Evolutionary conservation across 2,113 vertebrate species (phyloP), one percentile per base, ranked within the genome.

Genomic region (Cathartes aura): DNA sequence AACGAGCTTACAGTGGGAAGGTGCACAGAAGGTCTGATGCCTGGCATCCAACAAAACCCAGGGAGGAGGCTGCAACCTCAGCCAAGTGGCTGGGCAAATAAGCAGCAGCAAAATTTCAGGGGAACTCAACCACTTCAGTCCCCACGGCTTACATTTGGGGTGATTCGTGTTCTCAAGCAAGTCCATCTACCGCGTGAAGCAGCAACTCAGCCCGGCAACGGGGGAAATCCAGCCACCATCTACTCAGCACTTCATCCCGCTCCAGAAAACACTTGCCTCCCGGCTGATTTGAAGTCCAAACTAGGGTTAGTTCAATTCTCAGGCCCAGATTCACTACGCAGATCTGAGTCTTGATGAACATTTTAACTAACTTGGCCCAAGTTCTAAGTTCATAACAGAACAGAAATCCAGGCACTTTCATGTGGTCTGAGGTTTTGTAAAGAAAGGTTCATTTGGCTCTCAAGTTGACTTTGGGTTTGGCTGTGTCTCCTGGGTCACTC

Each of bases 361-460:
- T 93, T 96, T 95, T 89, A 90, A 96, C 89, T 82, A 76, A 82
- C 82, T 85, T 94, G 95, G 96, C 94, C 74, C 27, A 7, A 59
- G 48, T 62, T 48, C 72, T 82, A 12, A 5, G 91, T 36, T 96
- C 87, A 76, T 70, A 93, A 40, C 27, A 85, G 79, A 92, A 76
- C 91, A 94, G 45, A 29, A 95, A 91, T 58, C 70, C 87, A 30
- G 47, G 87, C 45, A 0, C 93, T 95, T 96, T 97, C 78, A 93
- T 97, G 96, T 91, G 96, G 95, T 50, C 94, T 97, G 96, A 96
- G 96, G 96, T 95, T 97, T 96, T 93, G 95, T 95, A 95, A 56
- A 85, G 93, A 95, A 96, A 97, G 87, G 93, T 90, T 96, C 74
- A 32, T 64, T 90, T 93, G 79, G 94, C 94, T 93, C 84, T 72